phyloP scores from a whole-genome alignment of 2,797 vertebrate genomes.

The Sebastes itinus region DNA sequence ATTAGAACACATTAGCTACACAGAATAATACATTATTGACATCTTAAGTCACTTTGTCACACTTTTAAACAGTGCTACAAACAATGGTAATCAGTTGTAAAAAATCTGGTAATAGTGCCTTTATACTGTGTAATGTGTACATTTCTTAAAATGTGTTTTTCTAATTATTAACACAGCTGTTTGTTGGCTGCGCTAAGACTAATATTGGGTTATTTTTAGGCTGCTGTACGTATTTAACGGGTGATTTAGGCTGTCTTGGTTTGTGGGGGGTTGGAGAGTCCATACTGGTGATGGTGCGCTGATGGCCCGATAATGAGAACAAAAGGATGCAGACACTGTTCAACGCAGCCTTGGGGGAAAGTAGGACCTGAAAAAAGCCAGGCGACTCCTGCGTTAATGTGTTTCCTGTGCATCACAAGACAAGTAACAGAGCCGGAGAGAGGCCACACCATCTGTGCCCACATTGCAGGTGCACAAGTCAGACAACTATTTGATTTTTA shows the following conservation, averaged over 20 bases:
- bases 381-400: conserved; percentile 41
- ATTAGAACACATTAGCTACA: background rate
- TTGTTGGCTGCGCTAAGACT: background rate
- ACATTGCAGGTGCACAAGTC: conserved; percentile 7
- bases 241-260: conserved; percentile 14
- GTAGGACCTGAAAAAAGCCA: conserved; percentile 15
- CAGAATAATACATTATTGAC: background rate
- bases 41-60: background rate
- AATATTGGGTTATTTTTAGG: background rate
- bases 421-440: conserved; percentile 5
- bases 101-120: background rate
- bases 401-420: conserved; percentile 24
- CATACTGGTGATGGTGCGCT: conserved; percentile 5
- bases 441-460: conserved; percentile 42
- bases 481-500: background rate
- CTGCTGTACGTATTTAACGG: background rate
- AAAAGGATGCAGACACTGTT: conserved; percentile 34
- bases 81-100: background rate
- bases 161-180: background rate
- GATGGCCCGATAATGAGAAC: conserved; percentile 44
- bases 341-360: conserved; percentile 10
- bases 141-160: background rate
- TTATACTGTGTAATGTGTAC: background rate
- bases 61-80: background rate
- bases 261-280: conserved; percentile 14